phyloP scores from a whole-genome alignment of 2,113 vertebrate genomes.

The Phoxinus phoxinus region DNA sequence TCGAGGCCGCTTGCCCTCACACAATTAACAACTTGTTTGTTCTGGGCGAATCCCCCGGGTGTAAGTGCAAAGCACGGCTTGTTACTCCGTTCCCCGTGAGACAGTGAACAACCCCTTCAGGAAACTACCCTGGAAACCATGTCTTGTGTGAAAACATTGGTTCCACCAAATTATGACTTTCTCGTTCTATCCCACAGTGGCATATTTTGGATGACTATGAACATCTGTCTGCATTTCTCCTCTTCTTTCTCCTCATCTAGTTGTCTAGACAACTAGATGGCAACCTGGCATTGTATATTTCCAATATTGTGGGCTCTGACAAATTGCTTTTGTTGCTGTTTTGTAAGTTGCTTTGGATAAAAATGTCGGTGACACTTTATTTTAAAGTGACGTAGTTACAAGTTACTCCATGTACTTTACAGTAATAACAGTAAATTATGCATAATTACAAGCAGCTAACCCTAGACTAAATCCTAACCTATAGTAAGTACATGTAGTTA shows the following conservation, averaged over 20 bases:
- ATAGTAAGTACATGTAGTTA: no score
- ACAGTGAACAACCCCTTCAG: constrained; percentile 61
- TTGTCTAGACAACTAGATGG: no score
- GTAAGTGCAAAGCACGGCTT: constrained; percentile 59
- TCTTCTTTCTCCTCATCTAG: not conserved
- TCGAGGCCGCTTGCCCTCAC: constrained; percentile 27
- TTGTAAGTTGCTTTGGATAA: not conserved
- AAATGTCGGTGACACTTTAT: not conserved
- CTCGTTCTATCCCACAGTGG: not conserved
- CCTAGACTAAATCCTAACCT: no score
- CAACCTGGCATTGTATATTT: not conserved
- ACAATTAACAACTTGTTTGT: constrained; percentile 81
- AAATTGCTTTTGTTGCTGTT: not conserved
- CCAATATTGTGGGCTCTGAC: not conserved
- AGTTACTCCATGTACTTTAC: no score
- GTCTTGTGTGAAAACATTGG: constrained; percentile 25
- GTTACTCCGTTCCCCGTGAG: constrained; percentile 68
- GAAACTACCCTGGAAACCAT: constrained; percentile 68
- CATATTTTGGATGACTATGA: not conserved
- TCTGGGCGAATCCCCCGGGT: constrained; percentile 56
- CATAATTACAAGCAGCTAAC: no score
- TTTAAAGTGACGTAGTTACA: no score
- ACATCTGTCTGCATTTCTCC: not conserved
- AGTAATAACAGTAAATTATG: no score
- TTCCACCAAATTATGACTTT: constrained; percentile 20